Percentiles rank a stretch among this genome's conserved stretches.
Evolutionary conservation across 2,888 invertebrate species (phyloP).

Genomic region (Himalopsyche tibetana): DNA sequence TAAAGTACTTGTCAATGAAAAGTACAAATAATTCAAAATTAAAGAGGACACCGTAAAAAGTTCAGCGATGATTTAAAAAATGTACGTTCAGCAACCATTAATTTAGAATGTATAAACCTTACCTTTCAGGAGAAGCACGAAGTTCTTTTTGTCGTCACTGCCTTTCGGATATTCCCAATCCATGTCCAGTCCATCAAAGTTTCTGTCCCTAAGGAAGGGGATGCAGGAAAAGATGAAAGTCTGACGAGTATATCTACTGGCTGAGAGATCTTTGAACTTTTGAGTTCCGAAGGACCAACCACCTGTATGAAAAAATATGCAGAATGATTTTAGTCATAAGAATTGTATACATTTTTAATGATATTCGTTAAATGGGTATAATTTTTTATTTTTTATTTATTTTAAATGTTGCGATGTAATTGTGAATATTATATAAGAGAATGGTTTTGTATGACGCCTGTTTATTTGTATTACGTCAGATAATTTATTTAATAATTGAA

Average conservation of each 20-base stretch:
- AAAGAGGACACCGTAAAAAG: no score
- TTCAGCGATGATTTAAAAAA: no score
- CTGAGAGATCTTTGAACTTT: constrained; percentile 95
- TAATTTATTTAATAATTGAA: no score
- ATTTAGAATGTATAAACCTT: constrained; percentile 66
- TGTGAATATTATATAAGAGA: no score
- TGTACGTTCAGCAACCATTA: no score
- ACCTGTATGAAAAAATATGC: constrained; percentile 74
- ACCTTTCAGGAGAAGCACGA: constrained; percentile 92
- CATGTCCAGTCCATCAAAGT: constrained; percentile 92
- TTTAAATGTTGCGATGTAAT: no score
- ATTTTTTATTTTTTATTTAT: no score
- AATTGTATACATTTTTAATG: background rate
- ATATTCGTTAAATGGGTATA: no score
- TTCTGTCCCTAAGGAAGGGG: constrained; percentile 90
- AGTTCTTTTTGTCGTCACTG: constrained; percentile 94
- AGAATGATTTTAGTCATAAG: background rate
- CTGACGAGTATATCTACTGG: constrained; percentile 90
- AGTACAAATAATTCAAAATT: no score
- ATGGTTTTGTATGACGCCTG: no score
- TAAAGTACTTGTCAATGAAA: no score
- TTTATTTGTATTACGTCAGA: no score
- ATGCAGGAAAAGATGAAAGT: constrained; percentile 96
- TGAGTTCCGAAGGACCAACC: constrained; percentile 99
- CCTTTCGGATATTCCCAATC: constrained; percentile 98